These are phyloP conservation scores for Notothenia rossii DNA, from an alignment of 2,113 vertebrate species.

Conservation along the genomic window DNA sequence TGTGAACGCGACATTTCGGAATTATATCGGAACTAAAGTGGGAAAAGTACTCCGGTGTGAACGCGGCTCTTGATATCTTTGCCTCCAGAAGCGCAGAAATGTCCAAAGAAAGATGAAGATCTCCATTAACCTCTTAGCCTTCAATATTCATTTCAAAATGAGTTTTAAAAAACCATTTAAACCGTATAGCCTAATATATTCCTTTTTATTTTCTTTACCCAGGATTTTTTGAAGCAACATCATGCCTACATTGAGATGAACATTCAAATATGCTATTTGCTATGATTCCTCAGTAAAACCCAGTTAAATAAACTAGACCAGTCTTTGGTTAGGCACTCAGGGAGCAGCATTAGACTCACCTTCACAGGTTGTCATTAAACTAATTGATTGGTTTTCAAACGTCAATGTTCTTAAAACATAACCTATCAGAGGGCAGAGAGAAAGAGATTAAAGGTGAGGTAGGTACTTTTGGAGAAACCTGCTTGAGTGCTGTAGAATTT, in stretches of 20 bases:
- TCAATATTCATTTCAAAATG: neutral
- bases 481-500: too few species aligned
- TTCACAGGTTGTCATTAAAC: neutral
- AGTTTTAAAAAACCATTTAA: slow-evolving; percentile 4
- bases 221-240: neutral
- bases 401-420: neutral
- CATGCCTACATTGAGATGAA: neutral
- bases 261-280: neutral
- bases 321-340: too few species aligned
- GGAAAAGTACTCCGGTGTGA: too few species aligned
- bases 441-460: too few species aligned
- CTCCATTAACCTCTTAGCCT: slow-evolving; percentile 52
- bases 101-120: slow-evolving; percentile 42
- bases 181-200: neutral
- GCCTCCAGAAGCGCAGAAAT: slow-evolving; percentile 30
- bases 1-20: too few species aligned
- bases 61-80: slow-evolving; percentile 16
- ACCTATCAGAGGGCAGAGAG: neutral
- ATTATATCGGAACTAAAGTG: too few species aligned
- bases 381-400: neutral
- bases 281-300: neutral
- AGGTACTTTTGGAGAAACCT: too few species aligned
- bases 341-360: too few species aligned
- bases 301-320: too few species aligned
- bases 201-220: neutral